phyloP scores from a whole-genome alignment of 2,888 invertebrate genomes.

The Philaethria dido region DNA sequence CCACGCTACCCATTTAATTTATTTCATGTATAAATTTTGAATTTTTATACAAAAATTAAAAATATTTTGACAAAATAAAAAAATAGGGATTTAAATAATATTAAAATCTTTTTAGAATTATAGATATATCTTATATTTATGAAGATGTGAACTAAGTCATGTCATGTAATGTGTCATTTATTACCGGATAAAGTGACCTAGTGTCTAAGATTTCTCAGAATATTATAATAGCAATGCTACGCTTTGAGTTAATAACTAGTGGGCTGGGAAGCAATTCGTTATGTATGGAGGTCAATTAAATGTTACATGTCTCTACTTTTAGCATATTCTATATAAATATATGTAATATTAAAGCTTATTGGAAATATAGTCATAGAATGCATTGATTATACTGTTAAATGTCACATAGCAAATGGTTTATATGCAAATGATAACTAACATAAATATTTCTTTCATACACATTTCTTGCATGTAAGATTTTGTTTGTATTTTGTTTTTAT shows the following conservation, averaged over 20 bases:
- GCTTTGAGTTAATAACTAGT: constrained; percentile 3
- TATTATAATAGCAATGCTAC: constrained; percentile 12
- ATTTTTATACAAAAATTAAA: no score
- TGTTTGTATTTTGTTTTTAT: no score
- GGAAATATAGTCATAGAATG: no score
- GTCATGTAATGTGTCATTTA: constrained; percentile 6
- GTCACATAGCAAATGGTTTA: no score
- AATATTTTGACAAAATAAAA: no score
- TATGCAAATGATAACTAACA: background rate
- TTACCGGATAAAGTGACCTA: constrained; percentile 15
- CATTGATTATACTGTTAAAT: background rate
- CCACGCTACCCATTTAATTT: no score
- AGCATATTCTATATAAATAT: background rate
- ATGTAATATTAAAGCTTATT: background rate
- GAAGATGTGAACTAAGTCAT: background rate
- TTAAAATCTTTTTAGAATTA: background rate
- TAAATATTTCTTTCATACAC: background rate
- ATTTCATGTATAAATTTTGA: no score
- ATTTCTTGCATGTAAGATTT: no score
- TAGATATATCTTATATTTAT: background rate
- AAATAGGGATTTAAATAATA: no score
- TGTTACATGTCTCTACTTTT: background rate
- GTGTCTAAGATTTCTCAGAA: constrained; percentile 12
- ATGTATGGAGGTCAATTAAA: background rate
- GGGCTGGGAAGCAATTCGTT: constrained; percentile 3